Evolutionary conservation across 2,797 vertebrate genomes (phyloP), one percentile per base, ranked within the genome.

Genomic region (Rallus crepitans): DNA sequence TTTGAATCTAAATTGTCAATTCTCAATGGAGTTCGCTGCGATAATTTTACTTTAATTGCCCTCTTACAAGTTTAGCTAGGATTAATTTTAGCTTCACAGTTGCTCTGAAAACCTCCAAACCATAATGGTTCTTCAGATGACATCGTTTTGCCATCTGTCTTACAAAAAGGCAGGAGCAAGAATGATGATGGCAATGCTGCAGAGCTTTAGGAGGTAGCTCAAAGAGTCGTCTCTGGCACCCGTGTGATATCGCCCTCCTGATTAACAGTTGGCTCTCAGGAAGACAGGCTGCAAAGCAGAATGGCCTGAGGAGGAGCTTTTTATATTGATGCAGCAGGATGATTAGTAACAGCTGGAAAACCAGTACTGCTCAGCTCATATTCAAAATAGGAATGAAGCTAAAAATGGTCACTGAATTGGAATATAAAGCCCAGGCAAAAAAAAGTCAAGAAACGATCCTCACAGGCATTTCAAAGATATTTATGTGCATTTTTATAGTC

Each of bases 11-110:
- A 76, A 31, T 42, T 53, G 7, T 47, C 27, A 60, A 18, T 52
- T 77, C 33, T 35, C 78, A 18, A 40, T 69, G 69, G 40, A 87
- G 63, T 69, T 75, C 79, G 59, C 69, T 76, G 79, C 82, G 75
- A 78, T 63, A 64, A 71, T 94, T 83, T 75, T 75, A 40, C 78
- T 97, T 83, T 57, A 81, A 88, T 93, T 93, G 69, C 30, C 23
- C 50, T 92, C 72, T 91, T 76, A 77, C 28, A 73, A 73, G 39
- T 82, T 89, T 90, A 87, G 57, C 75, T 82, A 77, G 64, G 61
- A 50, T 82, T 96, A 96, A 94, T 92, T 96, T 96, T 92, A 96
- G 87, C 73, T 86, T 94, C 82, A 42, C 69, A 82, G 73, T 94
- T 95, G 87, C 85, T 95, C 79, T 83, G 87, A 92, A 93, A 96